Percentiles rank a stretch among this genome's conserved stretches.
Conservation (phyloP, 2,113 vertebrate species). For the Grammomys dolichurus region DNA sequence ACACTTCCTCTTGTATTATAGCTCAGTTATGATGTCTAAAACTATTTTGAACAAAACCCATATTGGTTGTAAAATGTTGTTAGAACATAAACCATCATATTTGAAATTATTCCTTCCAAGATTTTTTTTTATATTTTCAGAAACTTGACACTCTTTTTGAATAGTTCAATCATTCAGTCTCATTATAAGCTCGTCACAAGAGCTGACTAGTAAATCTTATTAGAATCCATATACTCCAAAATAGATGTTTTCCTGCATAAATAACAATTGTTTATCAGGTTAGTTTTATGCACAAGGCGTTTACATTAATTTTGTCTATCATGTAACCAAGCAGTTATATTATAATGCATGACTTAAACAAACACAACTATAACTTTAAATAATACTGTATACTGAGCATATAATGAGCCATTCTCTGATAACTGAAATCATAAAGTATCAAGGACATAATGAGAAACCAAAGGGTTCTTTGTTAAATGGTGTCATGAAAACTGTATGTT, state of each 20-base stretch:
- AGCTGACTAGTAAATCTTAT: slow-evolving; percentile 28
- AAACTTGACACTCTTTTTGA: background rate
- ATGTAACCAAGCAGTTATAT: background rate
- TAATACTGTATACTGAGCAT: background rate
- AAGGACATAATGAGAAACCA: background rate
- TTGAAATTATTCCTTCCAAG: slow-evolving; percentile 26
- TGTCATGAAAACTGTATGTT: background rate
- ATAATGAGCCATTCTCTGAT: background rate
- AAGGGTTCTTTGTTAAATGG: background rate
- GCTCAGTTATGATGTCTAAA: background rate
- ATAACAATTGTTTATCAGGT: slow-evolving; percentile 16
- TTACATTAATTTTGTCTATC: background rate
- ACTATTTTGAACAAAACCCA: slow-evolving; percentile 10
- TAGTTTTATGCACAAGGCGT: background rate
- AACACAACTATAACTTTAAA: background rate
- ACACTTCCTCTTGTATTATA: background rate
- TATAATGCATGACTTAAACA: background rate
- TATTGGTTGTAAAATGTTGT: slow-evolving; percentile 20
- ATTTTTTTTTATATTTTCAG: slow-evolving; percentile 37
- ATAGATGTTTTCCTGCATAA: background rate
- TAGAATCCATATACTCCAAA: slow-evolving; percentile 19
- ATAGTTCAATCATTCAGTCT: slow-evolving; percentile 31
- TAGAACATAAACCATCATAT: background rate
- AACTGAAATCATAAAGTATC: background rate
- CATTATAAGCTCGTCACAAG: background rate